phyloP scores from a whole-genome alignment of 2,888 invertebrate species.

The Cistogaster globosa region DNA sequence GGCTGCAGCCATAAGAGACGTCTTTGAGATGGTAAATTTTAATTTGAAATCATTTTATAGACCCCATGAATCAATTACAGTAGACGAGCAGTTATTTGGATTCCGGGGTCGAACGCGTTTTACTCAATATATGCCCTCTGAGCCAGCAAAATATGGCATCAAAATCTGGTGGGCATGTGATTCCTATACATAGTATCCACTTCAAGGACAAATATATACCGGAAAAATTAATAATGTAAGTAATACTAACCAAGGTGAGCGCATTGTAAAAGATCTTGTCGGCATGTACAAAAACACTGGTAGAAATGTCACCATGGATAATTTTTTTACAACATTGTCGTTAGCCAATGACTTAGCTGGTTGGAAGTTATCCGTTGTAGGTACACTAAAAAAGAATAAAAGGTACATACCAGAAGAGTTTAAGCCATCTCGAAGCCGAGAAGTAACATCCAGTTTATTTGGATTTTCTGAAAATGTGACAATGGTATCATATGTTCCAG shows the following conservation, averaged over 20 bases:
- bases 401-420: too few species aligned
- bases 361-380: slow-evolving; percentile 17
- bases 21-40: too few species aligned
- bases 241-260: background rate
- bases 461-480: background rate
- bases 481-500: background rate
- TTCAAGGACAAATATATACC: slow-evolving; percentile 18
- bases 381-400: background rate
- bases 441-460: background rate
- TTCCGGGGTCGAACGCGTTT: too few species aligned
- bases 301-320: slow-evolving; percentile 23
- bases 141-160: too few species aligned
- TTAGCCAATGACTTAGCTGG: background rate
- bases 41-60: too few species aligned
- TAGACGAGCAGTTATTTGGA: too few species aligned
- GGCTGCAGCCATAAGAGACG: too few species aligned
- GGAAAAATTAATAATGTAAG: slow-evolving; percentile 10
- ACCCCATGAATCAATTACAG: too few species aligned
- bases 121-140: too few species aligned
- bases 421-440: too few species aligned
- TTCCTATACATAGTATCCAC: background rate
- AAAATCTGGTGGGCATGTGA: slow-evolving; percentile 8
- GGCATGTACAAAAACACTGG: too few species aligned
- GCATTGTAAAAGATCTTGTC: too few species aligned
- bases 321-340: slow-evolving; percentile 11